phyloP scores from a whole-genome alignment of 1,140 invertebrate species.

The Pomacea maculata region DNA sequence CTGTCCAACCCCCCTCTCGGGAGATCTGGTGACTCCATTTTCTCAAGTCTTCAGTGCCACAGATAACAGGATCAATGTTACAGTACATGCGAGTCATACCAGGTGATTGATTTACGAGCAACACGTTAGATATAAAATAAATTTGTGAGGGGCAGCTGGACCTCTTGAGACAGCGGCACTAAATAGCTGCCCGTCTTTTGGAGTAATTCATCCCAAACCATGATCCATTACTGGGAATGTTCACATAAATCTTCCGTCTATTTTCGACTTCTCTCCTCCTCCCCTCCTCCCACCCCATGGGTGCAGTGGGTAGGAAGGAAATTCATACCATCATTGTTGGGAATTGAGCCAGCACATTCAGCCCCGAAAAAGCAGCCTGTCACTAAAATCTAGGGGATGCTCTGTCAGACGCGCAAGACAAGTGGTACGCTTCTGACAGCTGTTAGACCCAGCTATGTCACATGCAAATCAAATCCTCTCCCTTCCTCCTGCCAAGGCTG shows the following conservation, averaged over 20 bases:
- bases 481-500: conserved; percentile 10
- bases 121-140: conserved; percentile 31
- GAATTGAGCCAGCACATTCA: conserved; percentile 9
- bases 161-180: conserved; percentile 19
- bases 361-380: conserved; percentile 24
- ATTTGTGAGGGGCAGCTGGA: conserved; percentile 27
- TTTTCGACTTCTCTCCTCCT: conserved; percentile 2
- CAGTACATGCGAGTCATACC: conserved; percentile 12
- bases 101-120: conserved; percentile 30
- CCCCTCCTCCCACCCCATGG: not conserved
- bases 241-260: conserved; percentile 18
- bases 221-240: conserved; percentile 28
- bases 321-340: conserved; percentile 25
- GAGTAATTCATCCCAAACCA: conserved; percentile 29
- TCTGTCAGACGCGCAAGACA: conserved; percentile 31
- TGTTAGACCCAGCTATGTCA: conserved; percentile 28
- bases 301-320: conserved; percentile 2
- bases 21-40: conserved; percentile 20
- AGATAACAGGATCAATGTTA: conserved; percentile 30
- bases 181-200: conserved; percentile 31
- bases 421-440: conserved; percentile 32
- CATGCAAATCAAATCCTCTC: conserved; percentile 36
- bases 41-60: conserved; percentile 15
- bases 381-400: conserved; percentile 25
- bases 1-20: conserved; percentile 6